These are phyloP conservation scores for Eulemur rubriventer DNA, from an alignment of 2,797 vertebrate species.

Conservation along the genomic window DNA sequence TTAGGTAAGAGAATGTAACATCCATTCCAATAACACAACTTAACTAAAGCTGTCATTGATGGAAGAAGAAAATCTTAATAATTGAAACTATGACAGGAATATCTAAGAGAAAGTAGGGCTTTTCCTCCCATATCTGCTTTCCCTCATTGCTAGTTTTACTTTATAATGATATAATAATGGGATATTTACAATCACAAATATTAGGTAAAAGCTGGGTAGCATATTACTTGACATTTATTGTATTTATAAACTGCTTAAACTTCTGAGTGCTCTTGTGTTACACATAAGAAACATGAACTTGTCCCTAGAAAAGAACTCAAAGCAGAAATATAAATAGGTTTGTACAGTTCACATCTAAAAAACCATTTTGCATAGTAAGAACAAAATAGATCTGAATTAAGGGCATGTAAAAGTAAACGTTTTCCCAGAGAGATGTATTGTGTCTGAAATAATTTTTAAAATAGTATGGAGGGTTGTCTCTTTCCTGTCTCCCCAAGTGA, in stretches of 20 bases:
- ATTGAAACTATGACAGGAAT: not conserved
- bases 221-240: not conserved
- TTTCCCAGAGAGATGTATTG: not conserved
- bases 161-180: not conserved
- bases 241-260: not conserved
- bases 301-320: not conserved
- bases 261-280: not conserved
- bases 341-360: not conserved
- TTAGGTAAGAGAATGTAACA: not conserved
- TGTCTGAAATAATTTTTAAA: not conserved
- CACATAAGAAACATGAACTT: not conserved
- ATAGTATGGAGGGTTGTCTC: not conserved
- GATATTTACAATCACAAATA: not conserved
- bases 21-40: not conserved
- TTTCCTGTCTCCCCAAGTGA: not conserved
- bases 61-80: not conserved
- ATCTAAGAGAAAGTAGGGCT: not conserved
- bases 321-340: not conserved
- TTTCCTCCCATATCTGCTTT: not conserved
- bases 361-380: not conserved
- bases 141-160: constrained; percentile 1
- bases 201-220: not conserved
- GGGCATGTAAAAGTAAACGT: not conserved
- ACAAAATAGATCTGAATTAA: not conserved
- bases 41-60: not conserved